These are phyloP conservation scores for Litoditis marina DNA, from an alignment of 2,888 invertebrate species.

Conservation along the genomic window DNA sequence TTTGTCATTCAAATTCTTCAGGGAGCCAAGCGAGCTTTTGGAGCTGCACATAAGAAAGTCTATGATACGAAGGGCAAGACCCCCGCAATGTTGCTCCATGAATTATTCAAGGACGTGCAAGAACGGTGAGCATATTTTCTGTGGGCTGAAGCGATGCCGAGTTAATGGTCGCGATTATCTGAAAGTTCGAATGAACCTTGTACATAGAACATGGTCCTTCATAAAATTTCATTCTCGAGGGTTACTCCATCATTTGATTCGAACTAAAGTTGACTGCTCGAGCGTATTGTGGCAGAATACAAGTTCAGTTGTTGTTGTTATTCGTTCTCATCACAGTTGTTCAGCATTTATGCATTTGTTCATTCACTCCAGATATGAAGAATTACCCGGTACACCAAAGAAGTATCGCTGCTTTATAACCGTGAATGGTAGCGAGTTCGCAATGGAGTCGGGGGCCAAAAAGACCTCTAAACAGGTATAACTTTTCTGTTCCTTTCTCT, in stretches of 20 bases:
- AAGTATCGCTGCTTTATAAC: constrained; percentile 23
- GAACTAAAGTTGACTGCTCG: too few species aligned
- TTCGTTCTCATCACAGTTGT: background rate
- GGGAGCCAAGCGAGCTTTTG: too few species aligned
- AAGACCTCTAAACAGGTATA: constrained; percentile 31
- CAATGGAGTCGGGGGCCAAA: constrained; percentile 26
- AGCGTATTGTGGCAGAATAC: too few species aligned
- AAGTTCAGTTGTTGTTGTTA: too few species aligned
- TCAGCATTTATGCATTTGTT: background rate
- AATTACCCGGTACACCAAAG: constrained; percentile 10
- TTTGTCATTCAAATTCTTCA: too few species aligned
- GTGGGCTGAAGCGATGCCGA: too few species aligned
- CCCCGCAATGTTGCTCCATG: constrained; percentile 36
- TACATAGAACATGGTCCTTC: too few species aligned
- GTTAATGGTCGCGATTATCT: too few species aligned
- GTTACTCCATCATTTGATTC: too few species aligned
- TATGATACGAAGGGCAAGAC: constrained; percentile 19
- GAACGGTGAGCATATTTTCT: constrained; percentile 31
- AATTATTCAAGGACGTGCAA: constrained; percentile 25
- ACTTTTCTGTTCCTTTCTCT: background rate
- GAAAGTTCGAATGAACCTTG: too few species aligned
- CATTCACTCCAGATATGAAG: constrained; percentile 11
- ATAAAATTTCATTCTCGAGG: too few species aligned
- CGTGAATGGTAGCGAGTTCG: constrained; percentile 15
- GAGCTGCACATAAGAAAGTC: too few species aligned